A percentile compares a stretch with the other conserved stretches of the same genome.
Evolutionary conservation across 2,888 invertebrate species (phyloP).

Genomic region (Thera obeliscata): DNA sequence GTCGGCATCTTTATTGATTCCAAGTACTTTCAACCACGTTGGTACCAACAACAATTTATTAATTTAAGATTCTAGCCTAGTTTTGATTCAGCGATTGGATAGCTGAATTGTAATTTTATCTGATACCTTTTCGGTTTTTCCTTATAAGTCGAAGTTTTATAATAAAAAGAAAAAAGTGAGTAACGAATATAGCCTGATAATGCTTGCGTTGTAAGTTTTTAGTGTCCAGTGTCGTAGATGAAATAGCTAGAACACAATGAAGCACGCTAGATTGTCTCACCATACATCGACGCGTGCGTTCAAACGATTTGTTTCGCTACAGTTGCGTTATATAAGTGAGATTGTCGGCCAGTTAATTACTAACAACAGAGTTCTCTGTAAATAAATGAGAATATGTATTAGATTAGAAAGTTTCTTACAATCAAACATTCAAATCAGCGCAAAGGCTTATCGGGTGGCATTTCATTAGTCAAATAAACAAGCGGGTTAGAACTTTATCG

Average conservation of each 20-base stretch:
- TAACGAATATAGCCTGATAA: background rate
- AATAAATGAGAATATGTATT: conserved; percentile 49
- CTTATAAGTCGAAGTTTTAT: too few relatives aligned
- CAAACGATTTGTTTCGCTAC: conserved; percentile 33
- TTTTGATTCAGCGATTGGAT: background rate
- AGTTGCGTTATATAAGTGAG: conserved; percentile 43
- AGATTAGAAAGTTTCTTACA: conserved; percentile 61
- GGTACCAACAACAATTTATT: background rate
- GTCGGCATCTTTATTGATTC: conserved; percentile 22
- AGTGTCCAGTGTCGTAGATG: background rate
- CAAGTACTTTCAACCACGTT: conserved; percentile 7
- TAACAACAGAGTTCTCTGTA: conserved; percentile 15
- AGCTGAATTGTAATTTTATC: background rate
- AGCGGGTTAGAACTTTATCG: conserved; percentile 5
- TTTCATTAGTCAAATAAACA: conserved; percentile 25
- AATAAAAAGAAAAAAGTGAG: background rate
- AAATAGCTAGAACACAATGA: conserved; percentile 2
- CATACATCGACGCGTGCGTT: conserved; percentile 28
- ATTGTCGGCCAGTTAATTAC: conserved; percentile 27
- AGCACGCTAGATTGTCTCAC: conserved; percentile 24
- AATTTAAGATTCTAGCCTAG: background rate
- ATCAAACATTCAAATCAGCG: conserved; percentile 68
- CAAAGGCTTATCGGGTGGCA: conserved; percentile 26
- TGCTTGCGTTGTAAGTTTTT: background rate
- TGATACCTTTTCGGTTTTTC: background rate